Conservation (phyloP, 2,113 vertebrate species). For the Hemiprocne comata region DNA sequence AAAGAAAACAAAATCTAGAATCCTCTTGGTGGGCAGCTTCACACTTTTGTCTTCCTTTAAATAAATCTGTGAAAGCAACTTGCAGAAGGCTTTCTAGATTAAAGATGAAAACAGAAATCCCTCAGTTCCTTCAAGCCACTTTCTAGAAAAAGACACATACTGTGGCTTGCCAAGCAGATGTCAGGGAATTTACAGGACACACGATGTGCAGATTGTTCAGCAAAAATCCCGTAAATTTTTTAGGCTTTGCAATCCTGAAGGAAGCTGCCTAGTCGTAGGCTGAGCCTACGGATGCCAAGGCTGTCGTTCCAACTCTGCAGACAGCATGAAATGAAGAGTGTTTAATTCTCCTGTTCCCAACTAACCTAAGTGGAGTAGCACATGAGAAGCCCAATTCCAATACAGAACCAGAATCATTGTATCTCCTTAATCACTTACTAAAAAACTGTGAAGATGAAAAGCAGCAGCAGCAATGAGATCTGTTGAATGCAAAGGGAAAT, state of each 20-base stretch:
- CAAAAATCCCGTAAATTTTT: neutral
- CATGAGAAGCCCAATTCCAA: neutral
- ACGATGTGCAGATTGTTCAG: conserved; percentile 46
- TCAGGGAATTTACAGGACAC: conserved; percentile 45
- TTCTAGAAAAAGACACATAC: conserved; percentile 45
- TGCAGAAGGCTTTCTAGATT: conserved; percentile 55
- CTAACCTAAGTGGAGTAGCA: neutral
- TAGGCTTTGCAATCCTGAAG: neutral
- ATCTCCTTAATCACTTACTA: neutral
- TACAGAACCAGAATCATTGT: neutral
- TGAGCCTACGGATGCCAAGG: neutral
- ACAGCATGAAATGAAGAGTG: neutral
- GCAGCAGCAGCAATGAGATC: neutral
- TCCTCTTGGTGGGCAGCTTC: conserved; percentile 44
- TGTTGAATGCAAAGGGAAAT: neutral
- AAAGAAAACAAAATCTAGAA: conserved; percentile 45
- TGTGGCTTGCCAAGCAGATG: conserved; percentile 30
- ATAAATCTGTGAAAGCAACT: conserved; percentile 35
- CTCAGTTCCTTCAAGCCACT: neutral
- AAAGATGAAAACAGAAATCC: conserved; percentile 61
- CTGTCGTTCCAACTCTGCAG: neutral
- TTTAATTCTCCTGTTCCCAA: neutral
- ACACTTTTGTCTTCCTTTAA: conserved; percentile 45
- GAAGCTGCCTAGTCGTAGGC: neutral
- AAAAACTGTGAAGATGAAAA: neutral